These are phyloP conservation scores for Laupala kohalensis DNA, from an alignment of 1,140 invertebrate genomes.

Conservation along the genomic window DNA sequence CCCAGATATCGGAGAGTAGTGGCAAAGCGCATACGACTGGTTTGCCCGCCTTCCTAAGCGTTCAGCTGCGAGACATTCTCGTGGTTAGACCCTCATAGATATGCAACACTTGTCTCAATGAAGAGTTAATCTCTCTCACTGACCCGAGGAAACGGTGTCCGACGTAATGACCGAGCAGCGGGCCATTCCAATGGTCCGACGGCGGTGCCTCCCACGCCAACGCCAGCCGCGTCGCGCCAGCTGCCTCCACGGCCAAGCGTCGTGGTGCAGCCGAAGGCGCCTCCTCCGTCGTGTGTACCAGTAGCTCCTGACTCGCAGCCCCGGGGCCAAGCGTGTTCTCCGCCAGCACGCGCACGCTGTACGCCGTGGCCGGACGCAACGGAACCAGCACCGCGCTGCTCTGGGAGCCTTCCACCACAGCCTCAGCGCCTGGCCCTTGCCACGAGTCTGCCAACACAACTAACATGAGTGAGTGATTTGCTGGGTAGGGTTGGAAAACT, in stretches of 20 bases:
- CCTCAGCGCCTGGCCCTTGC: slow-evolving; percentile 8
- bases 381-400: slow-evolving; percentile 22
- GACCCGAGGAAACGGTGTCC: slow-evolving; percentile 28
- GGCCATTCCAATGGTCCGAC: slow-evolving; percentile 31
- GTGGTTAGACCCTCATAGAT: too few species aligned
- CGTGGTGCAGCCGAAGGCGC: slow-evolving; percentile 34
- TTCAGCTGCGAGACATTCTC: too few species aligned
- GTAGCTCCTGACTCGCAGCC: slow-evolving; percentile 25
- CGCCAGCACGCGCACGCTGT: slow-evolving; percentile 33
- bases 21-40: too few species aligned
- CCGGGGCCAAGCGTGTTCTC: slow-evolving; percentile 32
- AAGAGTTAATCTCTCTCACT: too few species aligned
- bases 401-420: slow-evolving; percentile 16
- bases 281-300: slow-evolving; percentile 31
- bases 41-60: too few species aligned
- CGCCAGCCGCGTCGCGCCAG: slow-evolving; percentile 32
- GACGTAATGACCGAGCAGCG: slow-evolving; percentile 39
- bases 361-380: slow-evolving; percentile 34
- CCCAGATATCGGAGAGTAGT: too few species aligned
- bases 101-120: too few species aligned
- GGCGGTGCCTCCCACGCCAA: slow-evolving; percentile 35
- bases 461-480: too few species aligned
- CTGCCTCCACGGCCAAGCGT: slow-evolving; percentile 31
- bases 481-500: too few species aligned
- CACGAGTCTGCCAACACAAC: slow-evolving; percentile 9